phyloP scores from a whole-genome alignment of 2,797 vertebrate species.

The Hippoglossus hippoglossus region DNA sequence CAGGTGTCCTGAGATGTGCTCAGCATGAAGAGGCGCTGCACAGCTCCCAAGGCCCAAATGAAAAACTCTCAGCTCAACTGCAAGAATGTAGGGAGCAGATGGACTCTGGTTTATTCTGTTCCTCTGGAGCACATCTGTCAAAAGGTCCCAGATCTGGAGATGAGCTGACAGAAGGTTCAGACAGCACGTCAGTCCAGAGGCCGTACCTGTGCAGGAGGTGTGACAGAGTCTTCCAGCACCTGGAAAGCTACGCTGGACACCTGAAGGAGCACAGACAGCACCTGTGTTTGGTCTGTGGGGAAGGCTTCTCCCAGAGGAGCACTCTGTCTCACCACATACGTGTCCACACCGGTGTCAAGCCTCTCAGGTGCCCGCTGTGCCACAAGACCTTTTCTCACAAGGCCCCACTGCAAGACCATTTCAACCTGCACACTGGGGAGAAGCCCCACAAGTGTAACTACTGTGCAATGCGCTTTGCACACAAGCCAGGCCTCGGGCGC shows the following conservation, averaged over 20 bases:
- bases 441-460: conserved; percentile 63
- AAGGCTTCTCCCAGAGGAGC: conserved; percentile 75
- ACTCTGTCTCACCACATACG: conserved; percentile 74
- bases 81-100: conserved; percentile 19
- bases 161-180: conserved; percentile 6
- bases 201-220: conserved; percentile 78
- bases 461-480: conserved; percentile 63
- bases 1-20: conserved; percentile 4
- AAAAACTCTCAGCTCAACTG: conserved; percentile 23
- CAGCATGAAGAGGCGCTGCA: conserved; percentile 22
- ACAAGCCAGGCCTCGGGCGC: conserved; percentile 69
- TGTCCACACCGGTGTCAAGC: conserved; percentile 72
- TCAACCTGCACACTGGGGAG: conserved; percentile 75
- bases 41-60: conserved; percentile 17
- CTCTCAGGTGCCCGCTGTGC: conserved; percentile 79
- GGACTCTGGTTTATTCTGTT: conserved; percentile 5
- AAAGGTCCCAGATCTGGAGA: conserved; percentile 21
- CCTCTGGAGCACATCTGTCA: conserved; percentile 18
- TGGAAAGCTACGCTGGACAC: conserved; percentile 74
- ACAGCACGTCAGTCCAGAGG: conserved; percentile 50
- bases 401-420: conserved; percentile 75
- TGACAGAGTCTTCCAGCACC: conserved; percentile 77
- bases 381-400: conserved; percentile 79
- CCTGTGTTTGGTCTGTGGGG: conserved; percentile 78
- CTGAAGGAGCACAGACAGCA: conserved; percentile 78